phyloP scores from a whole-genome alignment of 2,888 invertebrate genomes.

The Machimus atricapillus region DNA sequence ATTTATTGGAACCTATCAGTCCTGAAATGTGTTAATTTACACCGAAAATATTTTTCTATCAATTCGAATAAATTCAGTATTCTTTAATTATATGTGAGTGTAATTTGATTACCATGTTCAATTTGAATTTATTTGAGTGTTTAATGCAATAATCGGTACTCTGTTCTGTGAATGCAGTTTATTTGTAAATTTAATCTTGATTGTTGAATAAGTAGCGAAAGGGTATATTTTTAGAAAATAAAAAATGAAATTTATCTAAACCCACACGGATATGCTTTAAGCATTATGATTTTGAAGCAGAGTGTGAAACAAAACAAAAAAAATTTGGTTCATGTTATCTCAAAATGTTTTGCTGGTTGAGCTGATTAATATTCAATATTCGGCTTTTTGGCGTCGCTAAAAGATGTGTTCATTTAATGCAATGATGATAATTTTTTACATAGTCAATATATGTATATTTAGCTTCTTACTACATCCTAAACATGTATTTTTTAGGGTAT shows the following conservation, averaged over 20 bases:
- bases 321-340: not conserved
- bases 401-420: not conserved
- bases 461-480: too few species aligned
- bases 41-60: not conserved
- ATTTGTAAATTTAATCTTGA: too few species aligned
- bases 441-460: not conserved
- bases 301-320: not conserved
- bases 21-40: not conserved
- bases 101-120: not conserved
- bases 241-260: not conserved
- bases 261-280: not conserved
- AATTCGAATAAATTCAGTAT: not conserved
- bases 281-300: not conserved
- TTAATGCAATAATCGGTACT: not conserved
- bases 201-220: not conserved
- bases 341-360: not conserved
- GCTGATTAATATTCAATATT: too few species aligned
- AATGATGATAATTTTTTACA: not conserved
- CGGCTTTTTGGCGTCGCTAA: not conserved
- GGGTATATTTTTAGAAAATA: not conserved
- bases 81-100: not conserved
- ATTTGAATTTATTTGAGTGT: not conserved
- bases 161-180: not conserved
- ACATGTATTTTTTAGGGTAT: too few species aligned
- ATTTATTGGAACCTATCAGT: constrained; percentile 19